These are phyloP conservation scores for Microplitis demolitor DNA, from an alignment of 1,140 invertebrate species.

Conservation along the genomic window DNA sequence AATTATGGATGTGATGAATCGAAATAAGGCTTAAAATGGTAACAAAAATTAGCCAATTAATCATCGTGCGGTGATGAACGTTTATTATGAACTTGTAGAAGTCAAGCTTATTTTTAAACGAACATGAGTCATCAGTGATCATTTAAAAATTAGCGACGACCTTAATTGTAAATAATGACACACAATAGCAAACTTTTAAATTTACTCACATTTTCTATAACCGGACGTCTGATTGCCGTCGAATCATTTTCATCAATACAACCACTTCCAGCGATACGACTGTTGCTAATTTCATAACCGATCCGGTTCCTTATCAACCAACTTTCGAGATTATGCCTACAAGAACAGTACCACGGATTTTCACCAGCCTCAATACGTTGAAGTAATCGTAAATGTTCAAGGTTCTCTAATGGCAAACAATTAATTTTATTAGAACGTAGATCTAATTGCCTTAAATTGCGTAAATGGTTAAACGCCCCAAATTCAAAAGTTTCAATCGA, in stretches of 20 bases:
- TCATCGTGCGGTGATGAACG: too few relatives aligned
- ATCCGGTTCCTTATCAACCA: conserved; percentile 29
- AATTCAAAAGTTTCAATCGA: conserved; percentile 36
- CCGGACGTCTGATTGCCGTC: background rate
- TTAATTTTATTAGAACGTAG: conserved; percentile 34
- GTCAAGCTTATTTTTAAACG: too few relatives aligned
- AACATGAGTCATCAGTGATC: too few relatives aligned
- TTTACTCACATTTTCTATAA: background rate
- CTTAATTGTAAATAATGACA: too few relatives aligned
- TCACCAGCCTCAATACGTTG: conserved; percentile 34
- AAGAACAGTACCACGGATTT: conserved; percentile 44
- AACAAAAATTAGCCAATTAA: too few relatives aligned
- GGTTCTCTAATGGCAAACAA: conserved; percentile 32
- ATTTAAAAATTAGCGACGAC: too few relatives aligned
- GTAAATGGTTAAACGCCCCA: conserved; percentile 27
- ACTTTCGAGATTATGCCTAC: conserved; percentile 30
- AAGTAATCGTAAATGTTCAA: conserved; percentile 29
- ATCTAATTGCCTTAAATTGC: conserved; percentile 32
- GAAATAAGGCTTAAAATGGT: too few relatives aligned
- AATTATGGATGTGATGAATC: too few relatives aligned
- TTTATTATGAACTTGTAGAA: too few relatives aligned
- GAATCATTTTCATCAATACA: conserved; percentile 1
- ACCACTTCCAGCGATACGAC: conserved; percentile 28
- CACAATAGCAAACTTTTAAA: too few relatives aligned
- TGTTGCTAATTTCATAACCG: conserved; percentile 38